Evolutionary conservation across 2,797 vertebrate species (phyloP), one percentile per base, ranked within the genome.

Genomic region (Rhincodon typus): DNA sequence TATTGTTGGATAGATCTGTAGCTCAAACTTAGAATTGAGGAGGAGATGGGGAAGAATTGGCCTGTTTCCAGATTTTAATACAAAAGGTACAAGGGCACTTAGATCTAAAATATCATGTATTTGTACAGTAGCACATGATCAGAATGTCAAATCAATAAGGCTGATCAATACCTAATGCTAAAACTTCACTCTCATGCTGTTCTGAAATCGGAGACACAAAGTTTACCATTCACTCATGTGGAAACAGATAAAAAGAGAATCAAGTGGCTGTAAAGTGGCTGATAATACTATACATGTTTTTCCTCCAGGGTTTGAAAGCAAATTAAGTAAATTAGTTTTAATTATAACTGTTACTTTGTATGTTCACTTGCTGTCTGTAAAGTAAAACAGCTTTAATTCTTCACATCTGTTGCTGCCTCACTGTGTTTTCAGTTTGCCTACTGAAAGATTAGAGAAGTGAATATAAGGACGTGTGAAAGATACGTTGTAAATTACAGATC

Each of bases 71-170:
- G 30, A 57, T 90, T 66, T 90, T 34, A 90, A 34, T 57, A 62
- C 5, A n/a, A 90, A n/a, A 62, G 13, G 34, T 15, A 91, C 8
- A 66, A 66, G n/a, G 15, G 27, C 27, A 62, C 12, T 38, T 67
- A n/a, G 57, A 34, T 17, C 57, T 91, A 66, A 82, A 66, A 23
- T 10, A 0, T 15, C 57, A n/a, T 91, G 25, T 66, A 91, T 67
- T 91, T 38, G 34, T n/a, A 34, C 34, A 21, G 34, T 21, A 19
- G n/a, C 88, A 67, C 62, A 66, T 67, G 34, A 91, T 91, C 6
- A 66, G 57, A 67, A 38, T 91, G 57, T n/a, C 34, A 38, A 67
- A 91, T 91, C 57, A 91, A 67, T 91, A 91, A 91, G 38, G 88
- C 5, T 90, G 27, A 30, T 62, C 13, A 13, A 57, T 67, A 19